Base-by-base conservation (phyloP, 1,140 invertebrate genomes). In the Danaus plexippus region DNA sequence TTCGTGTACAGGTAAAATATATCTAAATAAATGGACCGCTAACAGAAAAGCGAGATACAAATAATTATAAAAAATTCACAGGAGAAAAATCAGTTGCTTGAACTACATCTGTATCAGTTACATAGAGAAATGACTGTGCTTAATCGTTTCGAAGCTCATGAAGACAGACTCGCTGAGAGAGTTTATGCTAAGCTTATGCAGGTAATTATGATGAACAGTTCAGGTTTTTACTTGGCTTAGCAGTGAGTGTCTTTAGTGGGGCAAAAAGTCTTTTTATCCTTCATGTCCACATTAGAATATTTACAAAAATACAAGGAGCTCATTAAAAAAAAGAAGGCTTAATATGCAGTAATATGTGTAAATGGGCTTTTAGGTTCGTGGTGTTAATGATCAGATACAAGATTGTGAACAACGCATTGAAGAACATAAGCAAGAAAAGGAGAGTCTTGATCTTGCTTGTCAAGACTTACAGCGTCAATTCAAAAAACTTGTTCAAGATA, bases 91-190 rank as follows among this genome's bases (percentile, higher is more conserved):
- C 90, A 92, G 66, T 89, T 92, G 54, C 82, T 92, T 45, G 88
- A 91, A 54, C 64, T 92, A 40, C 91, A 90, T 76, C 77, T 95
- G 54, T 88, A 94, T n/a, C 92, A 92, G 11, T 73, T 95, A 9
- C 92, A 94, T 80, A 92, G 94, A 77, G 94, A 96, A 81, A 87
- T 95, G 61, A 89, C 92, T 10, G 90, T 96, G 47, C 75, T 96
- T 1, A 92, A 91, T 67, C 90, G 93, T 40, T 95, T 91, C 71
- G 93, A 96, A 76, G 88, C 89, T 48, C 88, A 89, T 48, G 94
- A 96, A 80, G 90, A 92, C 58, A 68, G 87, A 32, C 79, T 95
- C 11, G 88, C 89, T 10, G 86, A 88, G 22, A 90, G 89, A 71
- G 90, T 93, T 11, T 70, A 89, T 75, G 75, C 73, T 55, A 90